phyloP scores from a whole-genome alignment of 53 echinoderm and acorn worm genomes.

The Paelopatides confundens region DNA sequence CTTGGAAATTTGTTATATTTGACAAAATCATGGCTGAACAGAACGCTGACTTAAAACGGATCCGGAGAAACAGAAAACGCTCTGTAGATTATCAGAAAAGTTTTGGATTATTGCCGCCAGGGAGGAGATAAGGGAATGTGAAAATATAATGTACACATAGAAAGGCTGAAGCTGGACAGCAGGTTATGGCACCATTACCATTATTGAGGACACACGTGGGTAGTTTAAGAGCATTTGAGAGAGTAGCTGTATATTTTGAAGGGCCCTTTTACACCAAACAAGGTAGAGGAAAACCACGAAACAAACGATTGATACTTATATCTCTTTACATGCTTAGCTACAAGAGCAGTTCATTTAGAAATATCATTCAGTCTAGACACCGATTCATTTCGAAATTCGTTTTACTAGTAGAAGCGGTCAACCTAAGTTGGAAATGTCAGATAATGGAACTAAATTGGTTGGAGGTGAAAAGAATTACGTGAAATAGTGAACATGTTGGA shows the following conservation, averaged over 20 bases:
- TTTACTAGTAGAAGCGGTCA: slow-evolving; percentile 15
- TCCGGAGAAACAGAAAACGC: too few relatives aligned
- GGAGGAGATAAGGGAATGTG: too few relatives aligned
- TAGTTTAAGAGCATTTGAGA: not conserved
- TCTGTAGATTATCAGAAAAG: not conserved
- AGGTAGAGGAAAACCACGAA: too few relatives aligned
- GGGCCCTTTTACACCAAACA: not conserved
- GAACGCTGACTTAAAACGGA: too few relatives aligned
- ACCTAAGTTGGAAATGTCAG: not conserved
- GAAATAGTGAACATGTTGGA: too few relatives aligned
- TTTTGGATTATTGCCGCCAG: not conserved
- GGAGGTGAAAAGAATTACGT: not conserved
- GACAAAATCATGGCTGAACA: too few relatives aligned
- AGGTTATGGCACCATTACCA: slow-evolving; percentile 23
- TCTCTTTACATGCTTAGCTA: not conserved
- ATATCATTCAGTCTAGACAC: not conserved
- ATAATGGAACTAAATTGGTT: slow-evolving; percentile 28
- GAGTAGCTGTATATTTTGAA: not conserved
- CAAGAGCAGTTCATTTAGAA: not conserved
- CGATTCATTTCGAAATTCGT: slow-evolving; percentile 5
- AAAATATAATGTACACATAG: not conserved
- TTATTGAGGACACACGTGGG: not conserved
- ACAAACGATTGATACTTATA: not conserved
- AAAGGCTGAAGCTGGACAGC: not conserved
- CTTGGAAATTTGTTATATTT: too few relatives aligned